phyloP scores from a whole-genome alignment of 1,140 invertebrate species.

The Geopemphigus sp. region DNA sequence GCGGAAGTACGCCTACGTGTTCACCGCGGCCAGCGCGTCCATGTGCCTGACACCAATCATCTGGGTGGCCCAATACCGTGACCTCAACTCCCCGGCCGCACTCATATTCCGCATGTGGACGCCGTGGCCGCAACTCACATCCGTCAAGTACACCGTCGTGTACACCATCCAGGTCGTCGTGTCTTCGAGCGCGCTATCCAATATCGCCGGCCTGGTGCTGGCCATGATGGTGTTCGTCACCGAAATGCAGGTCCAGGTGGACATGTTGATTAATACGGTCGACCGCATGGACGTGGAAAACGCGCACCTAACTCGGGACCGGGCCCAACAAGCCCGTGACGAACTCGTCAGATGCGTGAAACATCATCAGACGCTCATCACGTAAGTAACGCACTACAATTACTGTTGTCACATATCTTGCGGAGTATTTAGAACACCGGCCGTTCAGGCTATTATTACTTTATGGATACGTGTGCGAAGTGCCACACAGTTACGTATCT shows the following conservation, averaged over 20 bases:
- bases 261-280: background rate
- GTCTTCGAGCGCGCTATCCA: background rate
- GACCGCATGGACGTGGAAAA: background rate
- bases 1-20: background rate
- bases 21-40: background rate
- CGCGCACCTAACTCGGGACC: background rate
- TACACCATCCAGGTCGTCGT: slow-evolving; percentile 2
- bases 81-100: background rate
- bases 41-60: background rate
- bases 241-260: background rate
- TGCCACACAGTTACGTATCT: too few species aligned
- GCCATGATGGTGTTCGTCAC: slow-evolving; percentile 7
- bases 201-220: slow-evolving; percentile 5
- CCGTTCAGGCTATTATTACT: too few species aligned
- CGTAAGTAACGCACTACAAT: background rate
- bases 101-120: slow-evolving; percentile 29
- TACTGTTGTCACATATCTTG: too few species aligned
- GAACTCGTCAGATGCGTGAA: background rate
- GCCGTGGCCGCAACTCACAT: background rate
- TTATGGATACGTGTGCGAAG: too few species aligned
- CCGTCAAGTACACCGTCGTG: background rate
- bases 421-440: too few species aligned
- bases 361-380: slow-evolving; percentile 21
- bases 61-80: background rate
- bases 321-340: background rate